phyloP scores from a whole-genome alignment of 2,888 invertebrate genomes.

The Nycteola revayana region DNA sequence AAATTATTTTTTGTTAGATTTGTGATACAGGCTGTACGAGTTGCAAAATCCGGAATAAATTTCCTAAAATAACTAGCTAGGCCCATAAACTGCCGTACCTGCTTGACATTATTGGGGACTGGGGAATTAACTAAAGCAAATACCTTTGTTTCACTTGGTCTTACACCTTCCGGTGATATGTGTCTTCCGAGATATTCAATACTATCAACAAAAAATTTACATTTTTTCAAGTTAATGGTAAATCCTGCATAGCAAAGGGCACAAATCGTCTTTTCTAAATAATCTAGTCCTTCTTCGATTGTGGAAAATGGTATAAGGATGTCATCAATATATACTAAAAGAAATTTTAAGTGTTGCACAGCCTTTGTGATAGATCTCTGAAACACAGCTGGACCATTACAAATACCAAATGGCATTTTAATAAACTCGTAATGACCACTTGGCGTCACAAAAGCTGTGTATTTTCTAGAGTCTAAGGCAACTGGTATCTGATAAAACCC shows the following conservation, averaged over 20 bases:
- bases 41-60: conserved; percentile 2
- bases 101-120: background rate
- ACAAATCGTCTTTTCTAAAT: background rate
- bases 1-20: background rate
- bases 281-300: background rate
- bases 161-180: background rate
- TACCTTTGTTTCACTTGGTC: background rate
- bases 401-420: conserved; percentile 26
- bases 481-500: conserved; percentile 1
- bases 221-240: conserved; percentile 1
- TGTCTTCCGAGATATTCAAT: conserved; percentile 1
- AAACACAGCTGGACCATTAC: conserved; percentile 23
- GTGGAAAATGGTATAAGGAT: background rate
- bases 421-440: conserved; percentile 19
- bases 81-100: conserved; percentile 3
- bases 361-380: conserved; percentile 20
- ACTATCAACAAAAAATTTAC: background rate
- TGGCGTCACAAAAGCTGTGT: conserved; percentile 25
- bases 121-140: conserved; percentile 1
- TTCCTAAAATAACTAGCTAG: conserved; percentile 1
- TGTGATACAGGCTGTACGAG: background rate
- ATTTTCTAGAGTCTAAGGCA: conserved; percentile 3
- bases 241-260: background rate
- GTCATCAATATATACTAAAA: conserved; percentile 3
- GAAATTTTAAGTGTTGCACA: conserved; percentile 1